A percentile compares a stretch with the other conserved stretches of the same genome.
These are phyloP conservation scores for Patagioenas fasciata DNA, from an alignment of 2,113 vertebrate species.

Conservation along the genomic window DNA sequence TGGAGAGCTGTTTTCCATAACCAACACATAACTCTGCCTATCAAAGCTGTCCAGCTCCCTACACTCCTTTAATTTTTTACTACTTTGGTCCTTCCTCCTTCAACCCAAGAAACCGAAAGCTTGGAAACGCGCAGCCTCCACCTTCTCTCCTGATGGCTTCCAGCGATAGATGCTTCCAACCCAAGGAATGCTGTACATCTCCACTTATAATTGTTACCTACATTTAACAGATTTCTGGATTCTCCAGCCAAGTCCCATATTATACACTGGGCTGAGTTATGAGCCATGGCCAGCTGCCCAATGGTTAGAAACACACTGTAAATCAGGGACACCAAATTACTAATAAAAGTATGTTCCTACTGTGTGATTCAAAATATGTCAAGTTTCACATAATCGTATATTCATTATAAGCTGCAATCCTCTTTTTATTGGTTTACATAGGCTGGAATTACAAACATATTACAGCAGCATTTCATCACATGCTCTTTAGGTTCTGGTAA, in stretches of 20 bases:
- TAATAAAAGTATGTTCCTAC: slow-evolving; percentile 69
- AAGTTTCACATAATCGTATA: slow-evolving; percentile 63
- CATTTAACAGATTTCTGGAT: slow-evolving; percentile 27
- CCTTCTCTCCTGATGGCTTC: neutral
- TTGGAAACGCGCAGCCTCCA: neutral
- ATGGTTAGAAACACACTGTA: slow-evolving; percentile 65
- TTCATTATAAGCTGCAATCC: slow-evolving; percentile 67
- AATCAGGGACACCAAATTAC: slow-evolving; percentile 74
- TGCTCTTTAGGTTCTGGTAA: slow-evolving; percentile 40
- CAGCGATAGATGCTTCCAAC: neutral
- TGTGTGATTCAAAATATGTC: slow-evolving; percentile 72
- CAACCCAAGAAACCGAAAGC: neutral
- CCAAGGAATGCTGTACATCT: neutral
- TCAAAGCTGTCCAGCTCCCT: neutral
- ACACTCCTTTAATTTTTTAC: neutral
- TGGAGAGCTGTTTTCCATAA: neutral
- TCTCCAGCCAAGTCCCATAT: slow-evolving; percentile 47
- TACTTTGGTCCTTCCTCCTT: neutral
- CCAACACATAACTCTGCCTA: neutral
- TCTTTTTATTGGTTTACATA: slow-evolving; percentile 73
- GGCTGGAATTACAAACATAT: slow-evolving; percentile 68
- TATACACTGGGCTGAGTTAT: slow-evolving; percentile 52
- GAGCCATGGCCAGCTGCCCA: slow-evolving; percentile 63
- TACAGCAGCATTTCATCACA: slow-evolving; percentile 56
- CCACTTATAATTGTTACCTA: neutral